Evolutionary conservation across 53 echinoderm and acorn worm genomes (phyloP).

Genomic region (Henricia sp.): DNA sequence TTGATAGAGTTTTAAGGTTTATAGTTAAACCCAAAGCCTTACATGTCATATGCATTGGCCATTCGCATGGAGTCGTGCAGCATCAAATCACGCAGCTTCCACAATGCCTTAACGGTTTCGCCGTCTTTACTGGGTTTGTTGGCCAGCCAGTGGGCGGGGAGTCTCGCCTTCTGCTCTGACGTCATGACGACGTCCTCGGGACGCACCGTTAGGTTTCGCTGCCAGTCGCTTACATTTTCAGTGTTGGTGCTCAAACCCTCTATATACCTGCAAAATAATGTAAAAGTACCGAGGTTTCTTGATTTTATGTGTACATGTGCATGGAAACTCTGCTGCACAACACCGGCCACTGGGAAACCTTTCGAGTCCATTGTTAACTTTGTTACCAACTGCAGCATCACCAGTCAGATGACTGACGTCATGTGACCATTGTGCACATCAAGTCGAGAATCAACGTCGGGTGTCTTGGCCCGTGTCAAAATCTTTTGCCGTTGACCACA

Average conservation of each 20-base stretch:
- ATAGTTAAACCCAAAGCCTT: conserved; percentile 31
- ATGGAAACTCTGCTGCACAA: too few relatives aligned
- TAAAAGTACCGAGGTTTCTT: too few relatives aligned
- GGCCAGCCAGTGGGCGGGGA: conserved; percentile 89
- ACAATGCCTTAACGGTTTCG: conserved; percentile 83
- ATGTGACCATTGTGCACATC: too few relatives aligned
- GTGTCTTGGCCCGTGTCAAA: too few relatives aligned
- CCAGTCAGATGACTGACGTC: too few relatives aligned
- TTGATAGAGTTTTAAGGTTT: neutral
- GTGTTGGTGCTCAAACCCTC: conserved; percentile 83
- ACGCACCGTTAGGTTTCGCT: conserved; percentile 71
- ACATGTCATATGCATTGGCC: conserved; percentile 72
- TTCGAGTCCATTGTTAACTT: too few relatives aligned
- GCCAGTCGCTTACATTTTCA: conserved; percentile 87
- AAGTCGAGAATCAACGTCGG: too few relatives aligned
- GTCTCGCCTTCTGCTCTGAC: conserved; percentile 67
- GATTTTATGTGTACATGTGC: neutral
- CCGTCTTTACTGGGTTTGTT: conserved; percentile 74
- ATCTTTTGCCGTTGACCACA: too few relatives aligned
- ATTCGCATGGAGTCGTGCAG: conserved; percentile 87
- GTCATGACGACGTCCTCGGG: conserved; percentile 73
- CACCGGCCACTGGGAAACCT: too few relatives aligned
- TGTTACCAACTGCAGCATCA: too few relatives aligned
- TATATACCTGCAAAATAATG: conserved; percentile 90
- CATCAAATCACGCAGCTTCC: conserved; percentile 93